Evolutionary conservation across 1,140 invertebrate genomes (phyloP).

Genomic region (Drosophila persimilis): DNA sequence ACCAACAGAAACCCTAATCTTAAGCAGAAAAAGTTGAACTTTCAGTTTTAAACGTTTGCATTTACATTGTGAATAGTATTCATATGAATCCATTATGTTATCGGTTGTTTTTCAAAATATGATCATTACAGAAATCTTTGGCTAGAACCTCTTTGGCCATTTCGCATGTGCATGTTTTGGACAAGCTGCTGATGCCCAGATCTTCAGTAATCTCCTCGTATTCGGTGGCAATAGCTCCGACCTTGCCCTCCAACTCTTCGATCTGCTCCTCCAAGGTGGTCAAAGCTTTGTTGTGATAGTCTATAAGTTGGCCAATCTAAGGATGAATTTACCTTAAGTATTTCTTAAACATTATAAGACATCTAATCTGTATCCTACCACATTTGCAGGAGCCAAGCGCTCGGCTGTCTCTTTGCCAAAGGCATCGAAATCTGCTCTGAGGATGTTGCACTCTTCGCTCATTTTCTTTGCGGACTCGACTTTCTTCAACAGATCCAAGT

Average conservation of each 20-base stretch:
- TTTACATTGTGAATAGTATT: slow-evolving; percentile 43
- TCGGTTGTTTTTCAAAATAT: neutral
- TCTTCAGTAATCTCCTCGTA: slow-evolving; percentile 15
- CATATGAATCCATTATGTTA: slow-evolving; percentile 21
- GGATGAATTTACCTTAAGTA: neutral
- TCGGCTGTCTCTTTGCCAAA: slow-evolving; percentile 13
- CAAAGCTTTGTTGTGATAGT: slow-evolving; percentile 33
- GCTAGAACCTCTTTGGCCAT: neutral
- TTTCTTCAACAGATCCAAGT: slow-evolving; percentile 27
- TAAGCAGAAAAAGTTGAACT: slow-evolving; percentile 72
- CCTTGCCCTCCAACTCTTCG: slow-evolving; percentile 6
- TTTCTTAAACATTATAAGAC: neutral
- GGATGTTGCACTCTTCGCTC: slow-evolving; percentile 24
- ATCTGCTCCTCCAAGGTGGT: slow-evolving; percentile 36
- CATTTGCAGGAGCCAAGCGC: neutral
- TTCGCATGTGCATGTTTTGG: slow-evolving; percentile 5
- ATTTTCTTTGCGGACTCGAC: slow-evolving; percentile 41
- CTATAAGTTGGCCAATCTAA: slow-evolving; percentile 38
- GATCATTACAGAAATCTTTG: neutral
- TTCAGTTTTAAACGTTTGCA: slow-evolving; percentile 51
- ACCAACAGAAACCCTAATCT: slow-evolving; percentile 23
- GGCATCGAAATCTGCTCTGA: slow-evolving; percentile 29
- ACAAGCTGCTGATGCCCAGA: neutral
- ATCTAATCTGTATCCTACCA: slow-evolving; percentile 18
- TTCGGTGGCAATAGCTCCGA: neutral